Evolutionary conservation across 2,113 vertebrate genomes (phyloP), one percentile per base, ranked within the genome.

Genomic region (Aegotheles bennettii): DNA sequence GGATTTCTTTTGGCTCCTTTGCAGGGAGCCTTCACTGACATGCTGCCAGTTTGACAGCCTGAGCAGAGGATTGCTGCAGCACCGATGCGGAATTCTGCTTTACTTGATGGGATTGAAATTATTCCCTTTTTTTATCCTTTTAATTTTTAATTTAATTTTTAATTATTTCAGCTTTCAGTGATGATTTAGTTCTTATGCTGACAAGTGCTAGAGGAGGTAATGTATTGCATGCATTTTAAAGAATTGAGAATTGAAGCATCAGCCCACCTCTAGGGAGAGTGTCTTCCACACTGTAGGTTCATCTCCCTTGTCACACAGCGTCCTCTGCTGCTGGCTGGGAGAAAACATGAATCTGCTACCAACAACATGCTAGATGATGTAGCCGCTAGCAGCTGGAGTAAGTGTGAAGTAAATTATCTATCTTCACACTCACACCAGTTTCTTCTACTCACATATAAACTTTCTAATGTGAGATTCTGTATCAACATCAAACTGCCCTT

Each of bases 281-380:
- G 23, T 70, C 53, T 54, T 61, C 23, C 23, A 15, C 7, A 1
- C 11, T 43, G 23, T 20, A 45, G 61, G 21, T 57, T 45, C 33
- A 16, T 54, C 56, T 56, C 21, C 51, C 53, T 11, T 28, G 61
- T 67, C 48, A 73, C 1, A 2, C 60, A 56, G 56, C 10, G 13
- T 24, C 73, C 36, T 77, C 57, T 26, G 2, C 60, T 84, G 54
- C 59, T 50, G 42, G 8, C 74, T 63, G 47, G 47, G 35, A 45
- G 21, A 74, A 61, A 16, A 29, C 28, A 14, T 0, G 0, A 42
- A 3, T 54, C 16, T 25, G 0, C 10, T 36, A 4, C 47, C 18
- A 35, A 2, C 19, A 26, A 5, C 3, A 0, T 7, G 31, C 6
- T 50, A 9, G 35, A 42, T 60, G 40, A 51, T 15, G 15, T 19